Base-by-base conservation (phyloP, 2,888 invertebrate species). In the Drosophila buzzatii region DNA sequence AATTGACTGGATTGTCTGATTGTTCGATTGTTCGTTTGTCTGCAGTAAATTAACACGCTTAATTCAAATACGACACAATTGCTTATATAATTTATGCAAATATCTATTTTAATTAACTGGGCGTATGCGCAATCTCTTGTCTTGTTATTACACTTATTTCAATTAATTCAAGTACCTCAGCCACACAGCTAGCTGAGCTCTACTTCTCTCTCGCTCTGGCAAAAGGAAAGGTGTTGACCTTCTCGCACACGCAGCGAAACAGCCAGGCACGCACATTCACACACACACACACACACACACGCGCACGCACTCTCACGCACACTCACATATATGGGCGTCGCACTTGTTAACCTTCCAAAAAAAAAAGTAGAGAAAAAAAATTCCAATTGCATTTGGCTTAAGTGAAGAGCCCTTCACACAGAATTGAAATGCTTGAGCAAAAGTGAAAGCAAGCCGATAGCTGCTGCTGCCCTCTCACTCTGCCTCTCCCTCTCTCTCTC, bases 211-310 rank as follows among this genome's bases (percentile, higher is more conserved):
- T 33, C 57, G 47, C 41, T 73, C 27, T 27, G 51, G 69, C 70
- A 77, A 90, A 89, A 86, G 89, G 85, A 90, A 90, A 90, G 90
- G 90, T 83, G 90, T 90, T 89, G 80, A 86, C 89, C 89, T 89
- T 89, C 90, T 74, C 65, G 35, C 58, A 37, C 67, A 73, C 80
- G 71, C 82, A 75, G 51, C 52, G 9, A 18, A 9, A 53, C 69
- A 49, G 23, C 72, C 53, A 18, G 44, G 42, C 67, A 51, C 60
- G 57, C 60, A 35, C 45, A 49, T 64, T 56, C 49, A 53, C 76
- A 63, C 63, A 66, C 70, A 44, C 60, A 45, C 49, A 18, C 62
- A 44, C 55, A 33, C 60, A 72, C 51, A 18, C 44, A 49, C 65
- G 49, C 58, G 55, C 58, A 31, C 45, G 49, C 69, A 64, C 51